Conservation (phyloP, 2,888 invertebrate species). For the Drosophila prostipennis region DNA sequence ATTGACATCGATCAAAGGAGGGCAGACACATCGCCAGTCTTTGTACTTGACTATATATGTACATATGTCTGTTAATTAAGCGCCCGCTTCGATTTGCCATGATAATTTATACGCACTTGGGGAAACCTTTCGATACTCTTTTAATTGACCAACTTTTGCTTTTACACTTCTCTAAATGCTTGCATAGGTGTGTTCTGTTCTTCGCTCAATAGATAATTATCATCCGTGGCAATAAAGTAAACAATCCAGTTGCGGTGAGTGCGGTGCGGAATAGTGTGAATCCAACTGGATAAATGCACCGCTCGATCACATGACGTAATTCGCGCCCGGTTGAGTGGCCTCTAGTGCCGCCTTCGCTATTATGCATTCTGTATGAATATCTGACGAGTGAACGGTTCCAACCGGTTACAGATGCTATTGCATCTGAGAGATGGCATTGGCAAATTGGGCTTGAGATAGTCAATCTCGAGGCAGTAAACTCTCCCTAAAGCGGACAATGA, state of each 20-base stretch:
- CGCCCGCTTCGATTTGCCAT: conserved; percentile 65
- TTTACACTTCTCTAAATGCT: neutral
- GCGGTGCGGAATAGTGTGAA: conserved; percentile 25
- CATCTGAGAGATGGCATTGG: conserved; percentile 9
- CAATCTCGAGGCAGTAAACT: neutral
- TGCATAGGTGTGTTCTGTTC: neutral
- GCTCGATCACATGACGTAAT: conserved; percentile 32
- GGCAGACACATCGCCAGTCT: conserved; percentile 43
- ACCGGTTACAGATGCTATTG: conserved; percentile 26
- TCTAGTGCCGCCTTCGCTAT: conserved; percentile 38
- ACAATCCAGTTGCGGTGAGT: conserved; percentile 1
- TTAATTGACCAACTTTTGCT: conserved; percentile 23
- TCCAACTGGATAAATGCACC: conserved; percentile 42
- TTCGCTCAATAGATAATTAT: conserved; percentile 6
- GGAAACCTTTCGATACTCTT: conserved; percentile 19
- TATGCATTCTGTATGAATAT: conserved; percentile 26
- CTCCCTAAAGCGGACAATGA: neutral
- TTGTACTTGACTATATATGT: conserved; percentile 43
- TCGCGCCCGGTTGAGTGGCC: conserved; percentile 37
- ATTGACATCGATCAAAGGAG: conserved; percentile 73
- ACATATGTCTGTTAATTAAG: conserved; percentile 65
- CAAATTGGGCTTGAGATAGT: conserved; percentile 6
- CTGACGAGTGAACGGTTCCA: conserved; percentile 28
- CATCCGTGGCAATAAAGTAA: conserved; percentile 18
- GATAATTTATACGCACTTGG: conserved; percentile 63